These are phyloP conservation scores for Mormyrops attenuatus DNA, from an alignment of 2,797 vertebrate species.

Conservation along the genomic window DNA sequence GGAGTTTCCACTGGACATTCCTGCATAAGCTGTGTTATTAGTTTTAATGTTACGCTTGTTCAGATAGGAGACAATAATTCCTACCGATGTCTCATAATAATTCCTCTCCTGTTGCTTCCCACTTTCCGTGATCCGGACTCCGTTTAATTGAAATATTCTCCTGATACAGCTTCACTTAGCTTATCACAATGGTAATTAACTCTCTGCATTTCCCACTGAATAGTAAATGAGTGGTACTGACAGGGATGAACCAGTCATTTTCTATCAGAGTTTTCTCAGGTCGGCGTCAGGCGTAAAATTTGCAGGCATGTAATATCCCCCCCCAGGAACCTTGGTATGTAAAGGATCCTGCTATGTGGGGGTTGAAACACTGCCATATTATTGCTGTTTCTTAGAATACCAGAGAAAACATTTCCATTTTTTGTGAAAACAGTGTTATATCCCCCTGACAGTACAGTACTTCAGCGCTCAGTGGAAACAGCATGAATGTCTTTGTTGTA, in stretches of 20 bases:
- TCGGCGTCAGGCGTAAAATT: neutral
- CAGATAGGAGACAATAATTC: neutral
- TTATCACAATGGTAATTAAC: slow-evolving; percentile 18
- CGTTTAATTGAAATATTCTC: slow-evolving; percentile 13
- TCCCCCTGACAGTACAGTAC: neutral
- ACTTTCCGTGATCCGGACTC: neutral
- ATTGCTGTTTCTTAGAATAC: neutral
- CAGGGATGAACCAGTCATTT: neutral
- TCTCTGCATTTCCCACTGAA: neutral
- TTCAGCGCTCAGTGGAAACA: neutral
- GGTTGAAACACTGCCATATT: neutral
- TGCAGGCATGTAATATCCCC: neutral
- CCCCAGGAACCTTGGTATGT: neutral
- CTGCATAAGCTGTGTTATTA: neutral
- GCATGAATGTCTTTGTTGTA: neutral
- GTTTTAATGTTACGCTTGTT: neutral
- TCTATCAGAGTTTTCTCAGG: neutral
- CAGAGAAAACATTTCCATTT: slow-evolving; percentile 1
- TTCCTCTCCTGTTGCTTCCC: neutral
- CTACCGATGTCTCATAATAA: neutral
- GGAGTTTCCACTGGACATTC: neutral
- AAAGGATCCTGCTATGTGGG: neutral
- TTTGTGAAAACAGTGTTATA: neutral
- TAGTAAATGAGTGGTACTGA: neutral
- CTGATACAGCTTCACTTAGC: neutral